A percentile compares a stretch with the other conserved stretches of the same genome.
Conservation (phyloP, 2,113 vertebrate genomes). For the Micronisus gabar region DNA sequence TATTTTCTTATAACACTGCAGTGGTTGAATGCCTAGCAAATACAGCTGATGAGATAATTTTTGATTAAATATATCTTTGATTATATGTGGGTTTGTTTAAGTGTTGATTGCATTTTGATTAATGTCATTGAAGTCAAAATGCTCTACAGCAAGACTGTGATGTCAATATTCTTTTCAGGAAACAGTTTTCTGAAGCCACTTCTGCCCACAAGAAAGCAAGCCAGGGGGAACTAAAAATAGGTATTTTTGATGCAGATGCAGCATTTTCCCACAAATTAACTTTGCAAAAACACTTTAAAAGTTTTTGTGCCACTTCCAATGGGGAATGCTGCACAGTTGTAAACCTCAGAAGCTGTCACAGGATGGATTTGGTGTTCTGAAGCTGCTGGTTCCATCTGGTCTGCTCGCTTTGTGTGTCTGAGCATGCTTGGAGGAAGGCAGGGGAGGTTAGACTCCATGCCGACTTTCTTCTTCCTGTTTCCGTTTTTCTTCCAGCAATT, state of each 20-base stretch:
- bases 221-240: background rate
- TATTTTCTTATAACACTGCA: background rate
- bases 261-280: background rate
- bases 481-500: background rate
- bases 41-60: background rate
- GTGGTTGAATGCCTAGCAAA: background rate
- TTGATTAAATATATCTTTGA: background rate
- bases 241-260: background rate
- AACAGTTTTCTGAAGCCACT: background rate
- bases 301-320: background rate
- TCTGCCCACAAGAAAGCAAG: background rate
- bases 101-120: background rate
- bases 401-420: background rate
- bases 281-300: background rate
- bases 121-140: background rate
- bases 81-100: background rate
- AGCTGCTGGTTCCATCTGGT: background rate
- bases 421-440: background rate
- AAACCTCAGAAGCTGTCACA: background rate
- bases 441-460: background rate
- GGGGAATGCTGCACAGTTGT: background rate
- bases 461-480: conserved; percentile 18
- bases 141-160: background rate
- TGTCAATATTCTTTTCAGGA: background rate
- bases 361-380: background rate